Evolutionary conservation across 2,888 invertebrate species (phyloP).

Genomic region (Portevinia maculata): DNA sequence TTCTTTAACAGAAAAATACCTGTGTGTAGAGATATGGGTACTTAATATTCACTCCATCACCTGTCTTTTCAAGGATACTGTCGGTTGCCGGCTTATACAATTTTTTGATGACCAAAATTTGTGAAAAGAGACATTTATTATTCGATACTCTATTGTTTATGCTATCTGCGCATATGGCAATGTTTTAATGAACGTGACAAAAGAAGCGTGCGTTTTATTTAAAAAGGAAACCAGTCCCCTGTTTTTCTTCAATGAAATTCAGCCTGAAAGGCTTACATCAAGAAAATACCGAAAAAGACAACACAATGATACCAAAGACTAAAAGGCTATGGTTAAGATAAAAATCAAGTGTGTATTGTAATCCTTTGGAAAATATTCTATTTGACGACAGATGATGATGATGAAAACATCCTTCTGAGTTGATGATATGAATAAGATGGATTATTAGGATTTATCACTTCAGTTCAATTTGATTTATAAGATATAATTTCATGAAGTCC

Average conservation of each 20-base stretch:
- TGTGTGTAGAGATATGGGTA: no score
- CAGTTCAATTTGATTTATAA: constrained; percentile 73
- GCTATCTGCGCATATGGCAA: constrained; percentile 45
- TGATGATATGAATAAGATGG: constrained; percentile 74
- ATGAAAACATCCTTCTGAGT: constrained; percentile 68
- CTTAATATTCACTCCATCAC: no score
- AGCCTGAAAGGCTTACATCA: constrained; percentile 36
- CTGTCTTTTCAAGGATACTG: constrained; percentile 49
- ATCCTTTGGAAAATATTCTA: constrained; percentile 73
- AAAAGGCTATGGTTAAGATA: constrained; percentile 43
- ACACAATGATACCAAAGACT: constrained; percentile 4
- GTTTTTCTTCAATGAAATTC: no score
- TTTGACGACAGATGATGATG: constrained; percentile 73
- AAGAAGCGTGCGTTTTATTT: constrained; percentile 67
- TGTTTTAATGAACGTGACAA: constrained; percentile 73
- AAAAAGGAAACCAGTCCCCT: constrained; percentile 53
- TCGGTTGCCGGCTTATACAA: background rate
- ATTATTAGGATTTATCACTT: constrained; percentile 74
- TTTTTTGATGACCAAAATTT: constrained; percentile 42
- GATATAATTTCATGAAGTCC: constrained; percentile 63
- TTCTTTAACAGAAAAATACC: background rate
- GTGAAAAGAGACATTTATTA: constrained; percentile 44
- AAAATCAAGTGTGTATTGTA: constrained; percentile 72
- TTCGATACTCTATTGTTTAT: constrained; percentile 41
- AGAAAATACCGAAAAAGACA: constrained; percentile 15